Conservation (phyloP, 1,140 invertebrate genomes). For the Pectinophora gossypiella region DNA sequence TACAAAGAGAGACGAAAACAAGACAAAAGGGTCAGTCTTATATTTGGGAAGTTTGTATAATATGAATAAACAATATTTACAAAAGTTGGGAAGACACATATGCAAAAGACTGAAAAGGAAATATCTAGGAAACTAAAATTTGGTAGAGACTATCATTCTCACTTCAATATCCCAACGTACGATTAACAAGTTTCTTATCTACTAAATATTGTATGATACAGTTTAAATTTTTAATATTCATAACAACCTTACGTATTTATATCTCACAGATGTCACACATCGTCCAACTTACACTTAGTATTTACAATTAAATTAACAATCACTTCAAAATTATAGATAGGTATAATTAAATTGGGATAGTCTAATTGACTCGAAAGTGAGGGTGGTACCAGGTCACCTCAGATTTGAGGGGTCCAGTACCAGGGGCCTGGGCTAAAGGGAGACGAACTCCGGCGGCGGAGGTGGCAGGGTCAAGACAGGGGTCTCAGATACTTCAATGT, state of each 20-base stretch:
- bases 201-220: conserved; percentile 50
- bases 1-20: conserved; percentile 67
- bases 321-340: conserved; percentile 47
- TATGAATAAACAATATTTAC: conserved; percentile 67
- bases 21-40: conserved; percentile 74
- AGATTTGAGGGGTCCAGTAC: conserved; percentile 61
- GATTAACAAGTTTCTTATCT: conserved; percentile 41
- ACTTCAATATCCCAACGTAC: conserved; percentile 44
- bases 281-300: conserved; percentile 47
- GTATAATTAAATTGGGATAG: conserved; percentile 61
- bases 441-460: conserved; percentile 66
- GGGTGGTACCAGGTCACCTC: conserved; percentile 67
- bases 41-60: conserved; percentile 72
- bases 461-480: conserved; percentile 59
- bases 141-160: conserved; percentile 45
- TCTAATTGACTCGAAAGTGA: conserved; percentile 64
- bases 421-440: conserved; percentile 67
- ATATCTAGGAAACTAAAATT: conserved; percentile 50
- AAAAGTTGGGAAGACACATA: conserved; percentile 73
- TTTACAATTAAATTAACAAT: conserved; percentile 52
- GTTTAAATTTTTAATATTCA: conserved; percentile 48
- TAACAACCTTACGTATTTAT: conserved; percentile 66
- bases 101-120: conserved; percentile 51
- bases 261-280: conserved; percentile 66
- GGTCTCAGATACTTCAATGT: conserved; percentile 47